A percentile compares a stretch with the other conserved stretches of the same genome.
phyloP scores from a whole-genome alignment of 2,797 vertebrate species.

The Hipposideros larvatus region DNA sequence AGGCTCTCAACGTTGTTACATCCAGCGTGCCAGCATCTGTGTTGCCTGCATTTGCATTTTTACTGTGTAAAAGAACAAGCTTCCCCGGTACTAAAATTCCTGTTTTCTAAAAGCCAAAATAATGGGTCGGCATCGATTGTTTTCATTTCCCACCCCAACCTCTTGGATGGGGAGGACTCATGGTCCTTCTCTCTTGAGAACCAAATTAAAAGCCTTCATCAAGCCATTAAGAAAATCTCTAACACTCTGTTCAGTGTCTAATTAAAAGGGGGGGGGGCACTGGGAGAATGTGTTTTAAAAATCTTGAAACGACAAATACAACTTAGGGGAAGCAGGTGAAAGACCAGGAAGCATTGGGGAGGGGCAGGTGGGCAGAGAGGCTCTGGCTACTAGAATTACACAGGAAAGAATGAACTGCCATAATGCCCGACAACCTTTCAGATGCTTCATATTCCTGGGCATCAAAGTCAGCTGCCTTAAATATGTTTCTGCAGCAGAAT shows the following conservation, averaged over 20 bases:
- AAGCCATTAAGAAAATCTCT: slow-evolving; percentile 84
- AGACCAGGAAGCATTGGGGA: not conserved
- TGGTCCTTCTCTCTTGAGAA: slow-evolving; percentile 84
- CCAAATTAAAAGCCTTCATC: slow-evolving; percentile 89
- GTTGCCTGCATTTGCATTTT: slow-evolving; percentile 91
- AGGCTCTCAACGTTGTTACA: slow-evolving; percentile 79
- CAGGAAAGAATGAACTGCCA: slow-evolving; percentile 74
- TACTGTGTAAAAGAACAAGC: slow-evolving; percentile 83
- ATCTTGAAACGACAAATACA: slow-evolving; percentile 71
- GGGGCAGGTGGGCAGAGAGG: not conserved
- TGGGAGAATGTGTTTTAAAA: slow-evolving; percentile 60
- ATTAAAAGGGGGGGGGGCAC: slow-evolving; percentile 53
- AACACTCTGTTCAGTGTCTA: slow-evolving; percentile 76
- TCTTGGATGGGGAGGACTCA: slow-evolving; percentile 82
- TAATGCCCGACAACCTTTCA: slow-evolving; percentile 82
- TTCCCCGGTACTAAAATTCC: slow-evolving; percentile 76
- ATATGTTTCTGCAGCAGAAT: slow-evolving; percentile 80
- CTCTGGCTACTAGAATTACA: slow-evolving; percentile 70
- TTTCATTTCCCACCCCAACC: slow-evolving; percentile 83
- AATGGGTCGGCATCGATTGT: slow-evolving; percentile 77
- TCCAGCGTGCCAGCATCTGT: slow-evolving; percentile 86
- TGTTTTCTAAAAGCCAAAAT: slow-evolving; percentile 83
- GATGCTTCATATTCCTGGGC: slow-evolving; percentile 84
- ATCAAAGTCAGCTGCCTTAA: slow-evolving; percentile 84
- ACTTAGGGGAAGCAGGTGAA: slow-evolving; percentile 41